Conservation (phyloP, 2,888 invertebrate genomes). For the Cosmia pyralina region DNA sequence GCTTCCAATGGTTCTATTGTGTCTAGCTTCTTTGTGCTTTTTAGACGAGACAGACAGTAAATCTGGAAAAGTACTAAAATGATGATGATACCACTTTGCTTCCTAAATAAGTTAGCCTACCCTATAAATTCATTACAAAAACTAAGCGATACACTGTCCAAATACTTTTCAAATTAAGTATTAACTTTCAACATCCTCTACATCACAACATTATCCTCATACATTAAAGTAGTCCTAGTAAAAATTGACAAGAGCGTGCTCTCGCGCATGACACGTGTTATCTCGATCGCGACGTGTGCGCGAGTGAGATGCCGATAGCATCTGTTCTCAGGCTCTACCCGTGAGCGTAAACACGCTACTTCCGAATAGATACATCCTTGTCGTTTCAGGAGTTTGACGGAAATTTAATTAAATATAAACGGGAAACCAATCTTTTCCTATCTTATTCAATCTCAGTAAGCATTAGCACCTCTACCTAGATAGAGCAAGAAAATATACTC, state of each 20-base stretch:
- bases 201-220: slow-evolving; percentile 40
- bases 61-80: background rate
- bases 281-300: slow-evolving; percentile 80
- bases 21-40: background rate
- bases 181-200: slow-evolving; percentile 13
- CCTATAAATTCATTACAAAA: background rate
- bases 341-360: slow-evolving; percentile 71
- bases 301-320: slow-evolving; percentile 80
- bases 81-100: too few species aligned
- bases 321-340: slow-evolving; percentile 83
- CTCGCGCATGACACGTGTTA: slow-evolving; percentile 69
- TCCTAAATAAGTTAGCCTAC: background rate
- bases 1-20: too few species aligned
- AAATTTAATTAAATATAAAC: background rate
- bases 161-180: background rate
- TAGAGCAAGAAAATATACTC: too few species aligned
- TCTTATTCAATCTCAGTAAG: background rate
- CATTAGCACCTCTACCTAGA: background rate
- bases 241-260: slow-evolving; percentile 67
- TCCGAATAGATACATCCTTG: slow-evolving; percentile 75
- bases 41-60: background rate
- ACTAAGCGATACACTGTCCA: background rate
- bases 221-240: slow-evolving; percentile 62
- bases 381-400: slow-evolving; percentile 23
- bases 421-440: too few species aligned